phyloP scores from a whole-genome alignment of 92 coral and sea anemone species.

The Chrysogorgia sp. region DNA sequence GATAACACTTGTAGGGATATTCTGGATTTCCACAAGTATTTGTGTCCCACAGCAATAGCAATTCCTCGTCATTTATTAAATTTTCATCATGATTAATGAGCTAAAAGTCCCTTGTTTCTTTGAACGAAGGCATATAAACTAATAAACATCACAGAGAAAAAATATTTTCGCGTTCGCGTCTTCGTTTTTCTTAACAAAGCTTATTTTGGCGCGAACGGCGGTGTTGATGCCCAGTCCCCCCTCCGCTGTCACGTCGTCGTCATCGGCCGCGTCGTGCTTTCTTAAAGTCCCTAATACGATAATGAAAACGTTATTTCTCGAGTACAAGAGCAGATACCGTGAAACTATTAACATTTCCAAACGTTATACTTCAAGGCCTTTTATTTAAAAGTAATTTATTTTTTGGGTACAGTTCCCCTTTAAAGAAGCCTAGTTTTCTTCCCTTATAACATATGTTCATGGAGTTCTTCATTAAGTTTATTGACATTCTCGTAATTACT shows the following conservation, averaged over 20 bases:
- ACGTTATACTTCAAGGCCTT: too few relatives aligned
- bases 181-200: neutral
- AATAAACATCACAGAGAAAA: too few relatives aligned
- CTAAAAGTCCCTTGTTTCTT: neutral
- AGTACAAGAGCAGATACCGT: too few relatives aligned
- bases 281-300: conserved; percentile 15
- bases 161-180: conserved; percentile 1
- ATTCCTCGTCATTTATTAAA: conserved; percentile 8
- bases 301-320: too few relatives aligned
- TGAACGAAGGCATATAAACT: neutral
- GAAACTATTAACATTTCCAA: too few relatives aligned
- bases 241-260: conserved; percentile 5
- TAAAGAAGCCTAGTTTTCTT: too few relatives aligned
- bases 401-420: too few relatives aligned
- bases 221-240: neutral
- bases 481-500: too few relatives aligned
- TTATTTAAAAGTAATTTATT: too few relatives aligned
- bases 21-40: conserved; percentile 1
- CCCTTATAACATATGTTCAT: too few relatives aligned
- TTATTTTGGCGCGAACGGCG: conserved; percentile 1
- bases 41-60: neutral
- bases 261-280: conserved; percentile 2
- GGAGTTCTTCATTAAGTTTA: too few relatives aligned
- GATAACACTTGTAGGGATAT: conserved; percentile 15
- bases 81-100: neutral